Evolutionary conservation across 1,140 invertebrate genomes (phyloP).

Genomic region (Hermetia illucens): DNA sequence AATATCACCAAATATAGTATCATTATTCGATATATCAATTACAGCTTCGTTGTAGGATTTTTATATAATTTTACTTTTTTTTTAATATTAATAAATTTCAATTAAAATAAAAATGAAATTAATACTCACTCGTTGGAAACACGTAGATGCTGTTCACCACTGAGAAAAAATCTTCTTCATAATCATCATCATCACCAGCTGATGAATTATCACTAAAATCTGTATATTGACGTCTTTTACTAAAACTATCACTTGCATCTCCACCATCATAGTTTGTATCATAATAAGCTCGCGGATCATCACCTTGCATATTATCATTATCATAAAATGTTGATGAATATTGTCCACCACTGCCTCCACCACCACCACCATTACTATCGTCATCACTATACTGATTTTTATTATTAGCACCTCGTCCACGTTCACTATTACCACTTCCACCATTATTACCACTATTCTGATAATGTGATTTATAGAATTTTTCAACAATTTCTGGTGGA

Average conservation of each 20-base stretch:
- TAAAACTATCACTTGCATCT: background rate
- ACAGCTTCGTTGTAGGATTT: too few relatives aligned
- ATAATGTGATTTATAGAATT: conserved; percentile 20
- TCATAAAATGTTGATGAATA: background rate
- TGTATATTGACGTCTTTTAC: background rate
- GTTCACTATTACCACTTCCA: background rate
- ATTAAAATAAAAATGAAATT: background rate
- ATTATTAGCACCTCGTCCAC: background rate
- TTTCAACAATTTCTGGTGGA: conserved; percentile 19
- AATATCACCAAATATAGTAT: too few relatives aligned
- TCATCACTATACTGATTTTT: background rate
- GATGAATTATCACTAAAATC: background rate
- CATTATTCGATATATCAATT: too few relatives aligned
- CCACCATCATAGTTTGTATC: background rate
- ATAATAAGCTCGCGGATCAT: conserved; percentile 1
- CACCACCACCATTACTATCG: conserved; percentile 1
- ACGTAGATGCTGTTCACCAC: conserved; percentile 20
- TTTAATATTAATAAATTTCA: background rate
- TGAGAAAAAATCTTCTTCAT: conserved; percentile 12
- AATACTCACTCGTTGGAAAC: conserved; percentile 22
- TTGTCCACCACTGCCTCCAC: background rate
- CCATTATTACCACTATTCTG: conserved; percentile 3
- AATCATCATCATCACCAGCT: background rate
- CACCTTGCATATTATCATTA: conserved; percentile 1
- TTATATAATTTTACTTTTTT: background rate